Conservation (phyloP, 2,113 vertebrate species). For the Progne subis region DNA sequence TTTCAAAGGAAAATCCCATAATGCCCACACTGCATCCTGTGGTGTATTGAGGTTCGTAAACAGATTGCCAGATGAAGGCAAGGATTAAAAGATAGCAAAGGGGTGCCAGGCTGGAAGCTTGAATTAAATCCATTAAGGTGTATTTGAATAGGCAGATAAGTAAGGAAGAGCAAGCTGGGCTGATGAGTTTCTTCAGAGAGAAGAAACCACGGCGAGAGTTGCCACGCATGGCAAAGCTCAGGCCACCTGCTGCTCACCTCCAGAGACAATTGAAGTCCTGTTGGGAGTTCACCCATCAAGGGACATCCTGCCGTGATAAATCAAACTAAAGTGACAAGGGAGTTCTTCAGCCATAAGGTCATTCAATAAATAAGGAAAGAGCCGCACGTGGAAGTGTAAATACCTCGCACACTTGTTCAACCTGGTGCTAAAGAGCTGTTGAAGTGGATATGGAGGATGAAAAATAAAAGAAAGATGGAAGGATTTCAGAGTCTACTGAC, state of each 20-base stretch:
- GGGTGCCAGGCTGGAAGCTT: constrained; percentile 7
- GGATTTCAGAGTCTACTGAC: neutral
- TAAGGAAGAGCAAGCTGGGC: constrained; percentile 35
- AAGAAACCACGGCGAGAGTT: neutral
- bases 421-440: constrained; percentile 38
- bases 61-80: constrained; percentile 5
- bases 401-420: constrained; percentile 12
- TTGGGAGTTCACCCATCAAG: constrained; percentile 26
- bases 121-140: constrained; percentile 54
- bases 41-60: neutral
- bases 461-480: constrained; percentile 22
- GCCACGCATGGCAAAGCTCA: constrained; percentile 26
- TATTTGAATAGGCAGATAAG: constrained; percentile 51
- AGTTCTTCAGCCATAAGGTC: constrained; percentile 36
- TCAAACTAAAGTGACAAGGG: constrained; percentile 33
- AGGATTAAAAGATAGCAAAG: constrained; percentile 39
- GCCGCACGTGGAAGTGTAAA: constrained; percentile 24
- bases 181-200: constrained; percentile 39
- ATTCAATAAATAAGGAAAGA: constrained; percentile 33
- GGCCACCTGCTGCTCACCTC: constrained; percentile 44
- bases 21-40: neutral
- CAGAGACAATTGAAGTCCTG: constrained; percentile 1
- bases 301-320: constrained; percentile 53
- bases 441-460: neutral
- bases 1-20: neutral